Evolutionary conservation across 2,113 vertebrate species (phyloP).

Genomic region (Aegithalos caudatus): DNA sequence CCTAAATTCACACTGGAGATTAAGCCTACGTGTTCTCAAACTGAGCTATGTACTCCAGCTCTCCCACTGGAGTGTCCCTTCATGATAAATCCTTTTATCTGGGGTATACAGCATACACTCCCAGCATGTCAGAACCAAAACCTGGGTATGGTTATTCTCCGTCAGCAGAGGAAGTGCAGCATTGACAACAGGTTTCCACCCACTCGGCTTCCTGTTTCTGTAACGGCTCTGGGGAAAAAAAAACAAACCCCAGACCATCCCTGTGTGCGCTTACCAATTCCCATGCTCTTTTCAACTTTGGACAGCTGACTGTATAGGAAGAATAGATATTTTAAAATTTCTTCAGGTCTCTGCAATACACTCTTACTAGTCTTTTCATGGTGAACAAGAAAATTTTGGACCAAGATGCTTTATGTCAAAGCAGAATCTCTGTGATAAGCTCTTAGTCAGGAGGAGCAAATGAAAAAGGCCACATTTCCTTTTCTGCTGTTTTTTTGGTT

Average conservation of each 20-base stretch:
- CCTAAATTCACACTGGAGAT: not conserved
- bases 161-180: rapidly evolving
- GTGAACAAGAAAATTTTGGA: not conserved
- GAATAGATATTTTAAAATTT: not conserved
- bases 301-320: not conserved
- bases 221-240: not conserved
- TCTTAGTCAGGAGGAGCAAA: not conserved
- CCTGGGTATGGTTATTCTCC: not conserved
- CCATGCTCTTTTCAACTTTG: not conserved
- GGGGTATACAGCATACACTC: not conserved
- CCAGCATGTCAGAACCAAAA: not conserved
- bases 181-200: not conserved
- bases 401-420: not conserved
- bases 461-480: not conserved
- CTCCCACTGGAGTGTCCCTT: not conserved
- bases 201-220: not conserved
- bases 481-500: not conserved
- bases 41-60: not conserved
- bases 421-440: not conserved
- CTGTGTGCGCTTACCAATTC: not conserved
- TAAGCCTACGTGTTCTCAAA: not conserved
- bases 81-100: not conserved
- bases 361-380: not conserved
- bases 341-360: not conserved
- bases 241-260: not conserved